Base-by-base conservation (phyloP, 2,888 invertebrate genomes). In the Limulus polyphemus region DNA sequence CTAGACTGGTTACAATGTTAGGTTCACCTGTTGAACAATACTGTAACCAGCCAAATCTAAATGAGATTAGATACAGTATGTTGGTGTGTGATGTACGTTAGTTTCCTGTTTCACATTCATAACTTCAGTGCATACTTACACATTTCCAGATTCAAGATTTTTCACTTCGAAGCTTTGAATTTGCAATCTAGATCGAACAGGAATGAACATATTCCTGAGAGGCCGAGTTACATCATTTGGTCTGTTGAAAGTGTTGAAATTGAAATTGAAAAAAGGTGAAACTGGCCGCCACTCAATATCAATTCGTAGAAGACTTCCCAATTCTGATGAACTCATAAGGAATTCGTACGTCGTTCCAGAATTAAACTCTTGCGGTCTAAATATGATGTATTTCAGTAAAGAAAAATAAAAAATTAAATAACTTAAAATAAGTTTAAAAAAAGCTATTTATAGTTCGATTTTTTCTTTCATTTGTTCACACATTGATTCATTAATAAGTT, bases 261-360 rank as follows among this genome's bases (percentile, higher is more conserved):
- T 63, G 47, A 67, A 64, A 47, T 68, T 65, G 49, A 66, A 59
- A 11, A 66, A 57, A 16, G 64, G 64, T 11, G 62, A 60, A 10
- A 62, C 57, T 13, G 64, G 64, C 32, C 62, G 61, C 66, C 68
- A 68, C 16, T 68, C 67, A 13, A 69, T 49, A 57, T 69, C 69
- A 46, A 68, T 50, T 61, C 69, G 59, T 49, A 68, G 47, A 13
- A 69, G 61, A 11, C 60, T 59, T n/a, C 68, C 68, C 68, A 69
- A 58, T 47, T 68, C 63, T 1, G 56, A 49, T 12, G 62, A 56
- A 13, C 65, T 67, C 1, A 65, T 59, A 11, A 69, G 50, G 46
- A 67, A 67, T 32, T 66, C 62, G 7, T 66, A 47, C 2, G 55
- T 57, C 9, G 58, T 49, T 13, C 64, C 64, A 2, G 64, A 60